These are phyloP conservation scores for Diadema setosum DNA, from an alignment of 35 echinoderm and acorn worm genomes.

Conservation along the genomic window DNA sequence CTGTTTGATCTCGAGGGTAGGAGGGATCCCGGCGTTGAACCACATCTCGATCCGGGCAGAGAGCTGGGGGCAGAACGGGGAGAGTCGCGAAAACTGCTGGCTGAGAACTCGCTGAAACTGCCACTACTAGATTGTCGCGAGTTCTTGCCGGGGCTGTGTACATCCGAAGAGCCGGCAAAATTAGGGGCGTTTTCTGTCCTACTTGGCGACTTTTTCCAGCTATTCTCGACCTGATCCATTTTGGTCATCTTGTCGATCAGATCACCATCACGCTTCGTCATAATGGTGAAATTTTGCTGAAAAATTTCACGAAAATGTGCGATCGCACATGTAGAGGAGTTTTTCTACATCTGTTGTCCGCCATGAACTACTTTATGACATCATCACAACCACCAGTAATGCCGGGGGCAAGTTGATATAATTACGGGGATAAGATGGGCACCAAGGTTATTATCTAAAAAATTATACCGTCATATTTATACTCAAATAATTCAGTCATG, in stretches of 20 bases:
- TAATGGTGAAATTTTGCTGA: slow-evolving; percentile 23
- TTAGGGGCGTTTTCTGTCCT: slow-evolving; percentile 20
- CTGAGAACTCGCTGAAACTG: background rate
- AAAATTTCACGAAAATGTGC: background rate
- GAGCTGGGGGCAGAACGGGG: slow-evolving; percentile 63
- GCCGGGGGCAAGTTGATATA: background rate
- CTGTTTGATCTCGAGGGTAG: slow-evolving; percentile 82
- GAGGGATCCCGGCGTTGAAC: slow-evolving; percentile 68
- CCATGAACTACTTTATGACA: background rate
- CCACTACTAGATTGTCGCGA: background rate
- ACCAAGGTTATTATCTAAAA: too few species aligned
- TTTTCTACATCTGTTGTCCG: background rate
- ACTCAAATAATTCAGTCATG: too few species aligned
- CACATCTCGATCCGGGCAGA: slow-evolving; percentile 64
- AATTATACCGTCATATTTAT: too few species aligned
- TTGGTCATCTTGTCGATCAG: slow-evolving; percentile 34
- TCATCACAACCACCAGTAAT: too few species aligned
- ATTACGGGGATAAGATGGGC: too few species aligned
- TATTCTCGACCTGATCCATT: slow-evolving; percentile 38
- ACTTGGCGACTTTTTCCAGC: background rate
- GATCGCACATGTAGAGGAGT: background rate
- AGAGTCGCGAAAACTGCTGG: slow-evolving; percentile 6
- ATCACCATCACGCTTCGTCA: slow-evolving; percentile 80
- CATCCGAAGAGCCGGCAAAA: background rate
- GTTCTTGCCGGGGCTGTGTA: background rate